Conservation (phyloP, 1,140 invertebrate genomes). For the Micrasema minimum region DNA sequence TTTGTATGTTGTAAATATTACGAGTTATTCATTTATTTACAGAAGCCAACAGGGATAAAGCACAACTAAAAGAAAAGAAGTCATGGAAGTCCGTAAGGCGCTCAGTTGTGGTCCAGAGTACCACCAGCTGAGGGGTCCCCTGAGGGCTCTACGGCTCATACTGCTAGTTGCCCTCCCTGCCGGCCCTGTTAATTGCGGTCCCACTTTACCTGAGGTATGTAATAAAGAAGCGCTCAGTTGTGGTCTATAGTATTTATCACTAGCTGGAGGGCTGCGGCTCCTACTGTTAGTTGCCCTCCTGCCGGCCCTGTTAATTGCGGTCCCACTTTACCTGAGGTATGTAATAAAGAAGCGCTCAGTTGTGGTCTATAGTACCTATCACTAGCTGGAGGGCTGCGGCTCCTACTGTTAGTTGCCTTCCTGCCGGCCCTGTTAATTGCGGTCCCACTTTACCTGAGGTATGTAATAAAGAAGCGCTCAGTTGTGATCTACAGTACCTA, state of each 20-base stretch:
- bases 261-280: no score
- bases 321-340: constrained; percentile 71
- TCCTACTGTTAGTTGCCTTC: constrained; percentile 73
- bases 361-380: no score
- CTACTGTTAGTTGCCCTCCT: constrained; percentile 73
- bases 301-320: constrained; percentile 72
- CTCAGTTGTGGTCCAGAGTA: not conserved
- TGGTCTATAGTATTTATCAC: no score
- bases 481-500: no score
- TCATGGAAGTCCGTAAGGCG: constrained; percentile 8
- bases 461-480: no score
- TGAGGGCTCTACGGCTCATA: constrained; percentile 72
- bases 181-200: constrained; percentile 72
- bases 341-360: no score
- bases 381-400: no score
- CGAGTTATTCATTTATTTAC: not conserved
- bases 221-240: no score
- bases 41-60: no score
- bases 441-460: constrained; percentile 72
- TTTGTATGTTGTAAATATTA: no score
- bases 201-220: constrained; percentile 71
- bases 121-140: constrained; percentile 64
- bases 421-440: constrained; percentile 74
- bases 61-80: not conserved
- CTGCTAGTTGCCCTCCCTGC: constrained; percentile 73